A percentile compares a stretch with the other conserved stretches of the same genome.
phyloP scores from a whole-genome alignment of 2,113 vertebrate species.

The Burhinus bistriatus region DNA sequence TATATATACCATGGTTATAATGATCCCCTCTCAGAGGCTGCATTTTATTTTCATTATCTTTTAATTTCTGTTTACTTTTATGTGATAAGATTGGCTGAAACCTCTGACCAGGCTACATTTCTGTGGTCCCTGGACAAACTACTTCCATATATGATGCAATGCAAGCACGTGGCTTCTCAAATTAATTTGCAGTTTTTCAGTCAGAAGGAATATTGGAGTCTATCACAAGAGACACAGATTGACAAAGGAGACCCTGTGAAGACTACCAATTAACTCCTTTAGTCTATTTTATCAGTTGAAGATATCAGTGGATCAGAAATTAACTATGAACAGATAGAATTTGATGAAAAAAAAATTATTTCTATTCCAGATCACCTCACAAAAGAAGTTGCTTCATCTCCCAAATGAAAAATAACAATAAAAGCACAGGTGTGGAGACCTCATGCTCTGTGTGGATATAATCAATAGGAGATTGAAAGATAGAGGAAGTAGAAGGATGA shows the following conservation, averaged over 20 bases:
- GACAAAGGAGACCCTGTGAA: neutral
- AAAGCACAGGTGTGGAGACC: neutral
- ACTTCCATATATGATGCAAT: neutral
- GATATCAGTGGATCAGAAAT: neutral
- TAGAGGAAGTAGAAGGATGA: neutral
- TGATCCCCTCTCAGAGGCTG: neutral
- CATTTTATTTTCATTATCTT: neutral
- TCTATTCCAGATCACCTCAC: neutral
- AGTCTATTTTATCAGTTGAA: neutral
- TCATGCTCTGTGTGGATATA: neutral
- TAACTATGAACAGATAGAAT: neutral
- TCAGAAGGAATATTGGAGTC: neutral
- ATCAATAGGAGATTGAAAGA: neutral
- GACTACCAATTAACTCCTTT: neutral
- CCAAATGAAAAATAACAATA: neutral
- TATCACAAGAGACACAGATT: neutral
- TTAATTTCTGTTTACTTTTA: neutral
- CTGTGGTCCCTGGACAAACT: neutral
- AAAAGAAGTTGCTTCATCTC: neutral
- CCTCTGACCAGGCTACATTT: neutral
- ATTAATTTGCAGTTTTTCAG: neutral
- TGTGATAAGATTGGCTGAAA: neutral
- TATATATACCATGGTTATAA: neutral
- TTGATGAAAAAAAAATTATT: neutral
- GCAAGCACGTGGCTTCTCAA: neutral